These are phyloP conservation scores for Formicarius rufipectus DNA, from an alignment of 2,113 vertebrate genomes.

Conservation along the genomic window DNA sequence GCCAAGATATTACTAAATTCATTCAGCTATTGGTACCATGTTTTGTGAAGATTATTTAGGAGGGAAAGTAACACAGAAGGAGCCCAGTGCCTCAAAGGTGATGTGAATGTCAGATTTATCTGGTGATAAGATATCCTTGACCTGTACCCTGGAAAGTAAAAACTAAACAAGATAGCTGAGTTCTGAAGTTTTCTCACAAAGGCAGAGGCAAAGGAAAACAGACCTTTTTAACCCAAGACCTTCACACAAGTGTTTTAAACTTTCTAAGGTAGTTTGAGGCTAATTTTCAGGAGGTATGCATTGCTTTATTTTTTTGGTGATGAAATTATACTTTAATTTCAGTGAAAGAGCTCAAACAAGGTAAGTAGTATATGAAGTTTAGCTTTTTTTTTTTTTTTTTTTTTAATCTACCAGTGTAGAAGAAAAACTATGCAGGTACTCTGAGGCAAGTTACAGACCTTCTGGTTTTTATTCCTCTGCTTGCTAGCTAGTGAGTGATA, in stretches of 20 bases:
- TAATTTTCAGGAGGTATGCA: neutral
- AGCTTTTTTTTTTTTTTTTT: neutral
- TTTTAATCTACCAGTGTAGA: neutral
- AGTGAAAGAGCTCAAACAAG: neutral
- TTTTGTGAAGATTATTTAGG: neutral
- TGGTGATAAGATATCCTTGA: neutral
- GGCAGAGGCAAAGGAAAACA: neutral
- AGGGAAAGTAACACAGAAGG: neutral
- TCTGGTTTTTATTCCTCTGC: conserved; percentile 7
- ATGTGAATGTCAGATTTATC: neutral
- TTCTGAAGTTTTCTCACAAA: neutral
- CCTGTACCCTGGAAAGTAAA: neutral
- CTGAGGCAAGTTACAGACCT: neutral
- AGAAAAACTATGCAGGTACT: neutral
- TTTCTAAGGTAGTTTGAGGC: neutral
- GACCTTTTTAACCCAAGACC: neutral
- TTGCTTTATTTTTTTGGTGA: neutral
- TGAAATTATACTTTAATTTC: neutral
- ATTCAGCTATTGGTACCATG: neutral
- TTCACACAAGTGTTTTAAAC: neutral
- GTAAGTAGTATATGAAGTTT: neutral
- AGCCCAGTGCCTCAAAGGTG: neutral
- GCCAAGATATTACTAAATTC: neutral
- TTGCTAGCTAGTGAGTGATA: conserved; percentile 20
- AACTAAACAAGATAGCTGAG: neutral